Base-by-base conservation (phyloP, 1,140 invertebrate genomes). In the Bombus sylvicola region DNA sequence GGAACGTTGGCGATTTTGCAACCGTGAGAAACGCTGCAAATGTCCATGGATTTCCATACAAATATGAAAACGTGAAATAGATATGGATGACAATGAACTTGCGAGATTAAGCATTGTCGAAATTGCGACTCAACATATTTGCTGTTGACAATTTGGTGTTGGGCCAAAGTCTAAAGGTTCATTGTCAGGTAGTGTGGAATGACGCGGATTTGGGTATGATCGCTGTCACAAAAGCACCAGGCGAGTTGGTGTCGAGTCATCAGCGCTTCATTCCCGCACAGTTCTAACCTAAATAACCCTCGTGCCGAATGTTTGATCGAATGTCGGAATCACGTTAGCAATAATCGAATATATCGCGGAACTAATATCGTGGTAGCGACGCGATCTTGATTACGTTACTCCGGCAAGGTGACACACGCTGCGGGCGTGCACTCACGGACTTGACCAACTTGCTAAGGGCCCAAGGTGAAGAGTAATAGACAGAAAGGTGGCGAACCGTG, bases 401-500 rank as follows among this genome's bases (percentile, higher is more conserved):
- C 39, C 31, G 34, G n/a, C 69, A 75, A 57, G 75, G 69, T 59
- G 64, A 75, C 77, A 31, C 53, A 74, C 79, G 79, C 88, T 83
- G 9, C 47, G 31, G 78, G 82, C 82, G 43, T 85, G 89, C 88
- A 88, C 89, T 90, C 76, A 84, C 76, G 41, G 81, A 90, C 79
- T 90, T 88, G 88, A 86, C 86, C 89, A 90, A 90, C 76, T 90
- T 90, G 66, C 83, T 39, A 37, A 79, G 74, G 66, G 74, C 80
- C 86, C 81, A 83, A 87, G 88, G 83, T 90, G 86, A 90, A 86
- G 88, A 83, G 89, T 90, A 90, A 90, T 90, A 88, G 86, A 90
- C 76, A 81, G 86, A 79, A 88, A 87, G 83, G 74, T 77, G 82
- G 77, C 59, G 71, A 80, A 69, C 71, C 84, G 47, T 64, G 53